Evolutionary conservation across 2,888 invertebrate genomes (phyloP), one percentile per base, ranked within the genome.

Genomic region (Magallana nippona): DNA sequence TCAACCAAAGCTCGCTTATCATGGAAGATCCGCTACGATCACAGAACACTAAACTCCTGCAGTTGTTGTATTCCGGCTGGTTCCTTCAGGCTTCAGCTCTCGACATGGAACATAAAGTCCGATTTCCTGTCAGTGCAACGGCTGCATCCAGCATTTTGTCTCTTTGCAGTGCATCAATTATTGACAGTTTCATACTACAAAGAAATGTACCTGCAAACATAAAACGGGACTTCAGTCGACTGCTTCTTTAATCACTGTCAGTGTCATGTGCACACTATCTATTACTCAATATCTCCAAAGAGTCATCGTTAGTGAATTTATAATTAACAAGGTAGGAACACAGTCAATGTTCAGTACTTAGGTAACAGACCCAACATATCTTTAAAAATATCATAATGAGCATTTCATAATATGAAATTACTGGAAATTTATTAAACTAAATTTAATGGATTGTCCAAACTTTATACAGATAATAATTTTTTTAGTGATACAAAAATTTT

Each of bases 161-260:
- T 71, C 71, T 71, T 71, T 71, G 27, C 71, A 22, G 27, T 32
- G 32, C 71, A 71, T 71, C 71, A 71, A 71, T 71, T 71, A 71
- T 71, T 71, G 71, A 71, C 71, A 71, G 71, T 27, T 71, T 71
- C 71, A 71, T 22, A 71, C 71, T 71, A 27, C 15, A 71, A 27
- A 22, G 71, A 15, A 10, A 71, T 71, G 71, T 71, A 71, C 71
- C 71, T 71, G 71, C 32, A 71, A 71, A 71, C 71, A 71, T 71
- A 22, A 71, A 71, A 27, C 71, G 13, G 71, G 19, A 71, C 22
- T 22, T 19, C 71, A 71, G 71, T 71, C 11, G 32, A 71, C 71
- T 71, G n/a, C 17, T 60, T 60, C 17, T 60, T 17, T n/a, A 60
- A n/a, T 60, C 60, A 60, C 60, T 60, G 60, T 60, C 60, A n/a